Evolutionary conservation across 1,140 invertebrate species (phyloP).

Genomic region (Arctopsyche grandis): DNA sequence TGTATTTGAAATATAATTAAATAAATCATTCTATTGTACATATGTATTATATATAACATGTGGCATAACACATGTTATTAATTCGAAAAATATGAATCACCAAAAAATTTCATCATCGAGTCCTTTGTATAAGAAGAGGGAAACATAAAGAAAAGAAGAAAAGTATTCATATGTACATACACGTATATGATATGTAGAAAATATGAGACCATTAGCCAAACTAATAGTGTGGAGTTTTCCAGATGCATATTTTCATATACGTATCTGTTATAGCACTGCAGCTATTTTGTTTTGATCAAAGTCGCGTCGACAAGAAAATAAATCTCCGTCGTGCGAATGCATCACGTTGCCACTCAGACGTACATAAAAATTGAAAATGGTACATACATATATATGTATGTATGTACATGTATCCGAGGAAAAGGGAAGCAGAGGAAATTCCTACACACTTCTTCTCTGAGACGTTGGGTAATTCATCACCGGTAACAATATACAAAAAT

Average conservation of each 20-base stretch:
- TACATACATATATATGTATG: too few relatives aligned
- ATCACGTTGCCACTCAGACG: constrained; percentile 1
- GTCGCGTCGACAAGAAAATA: constrained; percentile 8
- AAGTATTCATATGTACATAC: background rate
- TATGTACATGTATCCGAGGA: too few relatives aligned
- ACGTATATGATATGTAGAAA: background rate
- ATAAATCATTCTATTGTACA: too few relatives aligned
- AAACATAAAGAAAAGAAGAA: too few relatives aligned
- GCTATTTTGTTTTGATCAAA: constrained; percentile 19
- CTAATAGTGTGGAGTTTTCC: background rate
- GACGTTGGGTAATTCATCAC: constrained; percentile 8
- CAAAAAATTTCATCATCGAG: too few relatives aligned
- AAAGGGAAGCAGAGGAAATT: background rate
- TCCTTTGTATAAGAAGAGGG: too few relatives aligned
- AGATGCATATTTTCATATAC: background rate
- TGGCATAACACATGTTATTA: too few relatives aligned
- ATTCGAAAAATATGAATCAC: too few relatives aligned
- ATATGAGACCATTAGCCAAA: too few relatives aligned
- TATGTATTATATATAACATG: too few relatives aligned
- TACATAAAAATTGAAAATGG: background rate
- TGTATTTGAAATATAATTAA: too few relatives aligned
- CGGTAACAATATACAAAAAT: constrained; percentile 19
- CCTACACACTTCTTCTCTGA: background rate
- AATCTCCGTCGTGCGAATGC: constrained; percentile 9
- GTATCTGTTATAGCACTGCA: background rate